Evolutionary conservation across 2,797 vertebrate genomes (phyloP).

Genomic region (Chrysolophus pictus): DNA sequence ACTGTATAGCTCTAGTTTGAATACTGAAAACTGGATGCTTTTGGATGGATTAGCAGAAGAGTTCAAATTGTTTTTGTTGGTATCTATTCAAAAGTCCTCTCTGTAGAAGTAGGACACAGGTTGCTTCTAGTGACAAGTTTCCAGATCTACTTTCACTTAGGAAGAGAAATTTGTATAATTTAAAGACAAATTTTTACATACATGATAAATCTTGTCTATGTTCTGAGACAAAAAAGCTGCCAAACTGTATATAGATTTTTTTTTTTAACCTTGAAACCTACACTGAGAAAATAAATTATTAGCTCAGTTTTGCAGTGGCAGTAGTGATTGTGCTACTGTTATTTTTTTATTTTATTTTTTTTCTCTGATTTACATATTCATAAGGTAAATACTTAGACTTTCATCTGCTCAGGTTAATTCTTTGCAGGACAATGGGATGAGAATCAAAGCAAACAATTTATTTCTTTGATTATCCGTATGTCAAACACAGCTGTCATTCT

Average conservation of each 20-base stretch:
- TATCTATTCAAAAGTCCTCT: background rate
- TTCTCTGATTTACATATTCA: background rate
- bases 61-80: background rate
- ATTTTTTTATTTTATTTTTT: background rate
- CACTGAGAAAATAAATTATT: background rate
- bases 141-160: background rate
- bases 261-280: background rate
- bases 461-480: slow-evolving; percentile 33
- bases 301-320: background rate
- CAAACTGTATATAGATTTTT: background rate
- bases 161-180: background rate
- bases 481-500: slow-evolving; percentile 35
- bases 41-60: background rate
- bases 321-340: background rate
- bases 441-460: slow-evolving; percentile 54
- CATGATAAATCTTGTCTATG: background rate
- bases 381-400: slow-evolving; percentile 6
- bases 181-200: background rate
- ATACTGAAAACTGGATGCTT: background rate
- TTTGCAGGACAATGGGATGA: slow-evolving; percentile 26
- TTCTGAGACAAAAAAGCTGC: background rate
- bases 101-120: background rate
- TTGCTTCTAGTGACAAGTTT: background rate
- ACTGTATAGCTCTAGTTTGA: background rate
- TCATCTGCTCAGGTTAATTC: background rate